Percentiles rank a stretch among this genome's conserved stretches.
Conservation (phyloP, 2,113 vertebrate species). For the Zeus faber region DNA sequence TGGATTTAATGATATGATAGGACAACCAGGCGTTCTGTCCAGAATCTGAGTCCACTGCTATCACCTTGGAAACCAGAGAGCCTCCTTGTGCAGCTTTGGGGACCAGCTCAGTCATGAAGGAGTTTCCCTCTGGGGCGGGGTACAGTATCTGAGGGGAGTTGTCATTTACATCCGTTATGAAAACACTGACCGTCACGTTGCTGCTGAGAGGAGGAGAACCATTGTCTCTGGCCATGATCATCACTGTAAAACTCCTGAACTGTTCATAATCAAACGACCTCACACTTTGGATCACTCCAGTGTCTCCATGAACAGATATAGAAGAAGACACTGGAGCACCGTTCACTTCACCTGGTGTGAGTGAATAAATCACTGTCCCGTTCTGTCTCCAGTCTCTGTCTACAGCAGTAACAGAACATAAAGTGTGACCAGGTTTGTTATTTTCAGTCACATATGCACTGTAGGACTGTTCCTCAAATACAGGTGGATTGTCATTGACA, state of each 20-base stretch:
- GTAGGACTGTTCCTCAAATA: slow-evolving; percentile 59
- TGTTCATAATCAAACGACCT: background rate
- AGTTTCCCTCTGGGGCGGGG: background rate
- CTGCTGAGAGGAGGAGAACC: background rate
- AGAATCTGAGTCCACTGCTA: slow-evolving; percentile 25
- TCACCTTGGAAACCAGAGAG: slow-evolving; percentile 1
- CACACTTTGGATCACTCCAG: background rate
- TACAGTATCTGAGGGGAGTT: slow-evolving; percentile 1
- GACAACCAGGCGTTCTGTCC: slow-evolving; percentile 85
- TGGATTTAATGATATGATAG: slow-evolving; percentile 74
- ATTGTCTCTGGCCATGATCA: background rate
- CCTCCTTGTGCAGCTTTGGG: slow-evolving; percentile 2
- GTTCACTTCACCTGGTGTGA: slow-evolving; percentile 39
- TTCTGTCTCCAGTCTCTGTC: slow-evolving; percentile 75
- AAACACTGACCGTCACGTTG: background rate
- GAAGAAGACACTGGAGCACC: background rate
- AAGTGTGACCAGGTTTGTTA: slow-evolving; percentile 66
- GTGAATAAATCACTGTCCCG: slow-evolving; percentile 70
- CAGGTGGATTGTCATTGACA: slow-evolving; percentile 72
- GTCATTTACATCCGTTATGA: slow-evolving; percentile 1
- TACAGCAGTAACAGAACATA: slow-evolving; percentile 66
- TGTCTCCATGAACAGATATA: background rate
- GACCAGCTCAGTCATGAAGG: background rate
- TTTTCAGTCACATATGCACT: slow-evolving; percentile 63
- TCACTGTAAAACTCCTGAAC: background rate